phyloP scores from a whole-genome alignment of 2,113 vertebrate species.

The Vireo altiloquus region DNA sequence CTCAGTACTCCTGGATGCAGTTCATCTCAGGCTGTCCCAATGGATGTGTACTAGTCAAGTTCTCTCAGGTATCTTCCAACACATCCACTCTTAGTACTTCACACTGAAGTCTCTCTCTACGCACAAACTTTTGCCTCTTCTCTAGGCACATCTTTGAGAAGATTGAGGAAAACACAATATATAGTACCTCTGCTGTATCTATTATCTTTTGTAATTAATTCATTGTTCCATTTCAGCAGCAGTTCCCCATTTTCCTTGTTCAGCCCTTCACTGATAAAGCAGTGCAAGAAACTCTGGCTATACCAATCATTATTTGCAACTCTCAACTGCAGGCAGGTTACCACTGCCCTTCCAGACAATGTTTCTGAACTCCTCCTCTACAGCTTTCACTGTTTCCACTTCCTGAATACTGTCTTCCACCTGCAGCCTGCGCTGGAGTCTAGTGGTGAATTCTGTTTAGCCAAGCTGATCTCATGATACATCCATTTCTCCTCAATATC shows the following conservation, averaged over 20 bases:
- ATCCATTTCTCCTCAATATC: not conserved
- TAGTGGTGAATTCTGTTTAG: not conserved
- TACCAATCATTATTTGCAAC: not conserved
- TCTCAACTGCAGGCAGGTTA: not conserved
- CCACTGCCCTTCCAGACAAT: not conserved
- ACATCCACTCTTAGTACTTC: not conserved
- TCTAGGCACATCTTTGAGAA: not conserved
- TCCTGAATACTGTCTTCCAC: not conserved
- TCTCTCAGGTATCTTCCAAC: not conserved
- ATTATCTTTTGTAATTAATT: not conserved
- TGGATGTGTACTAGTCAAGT: not conserved
- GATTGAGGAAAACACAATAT: not conserved
- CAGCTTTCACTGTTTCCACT: not conserved
- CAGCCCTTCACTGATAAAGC: not conserved
- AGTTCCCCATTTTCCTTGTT: not conserved
- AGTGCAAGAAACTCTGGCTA: not conserved
- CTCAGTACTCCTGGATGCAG: not conserved
- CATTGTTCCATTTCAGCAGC: not conserved
- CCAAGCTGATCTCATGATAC: not conserved
- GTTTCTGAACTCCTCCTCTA: not conserved
- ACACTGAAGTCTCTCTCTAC: not conserved
- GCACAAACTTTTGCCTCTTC: not conserved
- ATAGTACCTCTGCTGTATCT: not conserved
- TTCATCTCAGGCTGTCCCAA: not conserved
- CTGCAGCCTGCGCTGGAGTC: not conserved